Base-by-base conservation (phyloP, 2,888 invertebrate species). In the Yponomeuta sedellus region DNA sequence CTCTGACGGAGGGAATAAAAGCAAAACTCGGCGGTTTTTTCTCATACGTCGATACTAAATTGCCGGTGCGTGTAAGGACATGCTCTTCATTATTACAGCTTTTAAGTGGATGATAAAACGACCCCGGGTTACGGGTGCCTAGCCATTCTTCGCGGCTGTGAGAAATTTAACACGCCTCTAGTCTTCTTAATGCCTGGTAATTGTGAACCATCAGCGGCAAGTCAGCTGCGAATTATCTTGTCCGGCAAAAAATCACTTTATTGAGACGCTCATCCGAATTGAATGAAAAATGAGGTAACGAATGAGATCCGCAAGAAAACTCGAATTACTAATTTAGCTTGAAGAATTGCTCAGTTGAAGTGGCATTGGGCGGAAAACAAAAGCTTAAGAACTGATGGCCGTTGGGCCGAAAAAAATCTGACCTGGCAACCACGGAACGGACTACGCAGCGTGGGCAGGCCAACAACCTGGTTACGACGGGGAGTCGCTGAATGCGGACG, bases 141-240 rank as follows among this genome's bases (percentile, higher is more conserved):
- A 71, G 75, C 74, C n/a, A 77, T 83, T 84, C 81, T 80, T 77
- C 74, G 76, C 74, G 75, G 77, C 77, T 82, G 83, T 82, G 82
- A 81, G 84, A 85, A 85, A 85, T 85, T 86, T 83, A 82, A 83
- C 83, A 82, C 81, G 78, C 75, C 81, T 79, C 75, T 73, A 74
- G 78, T 77, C 74, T 73, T 80, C 83, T 82, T 86, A 86, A 86
- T 85, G 82, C 77, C 74, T 75, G 69, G 77, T 88, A 86, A 87
- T 88, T 69, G 68, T 66, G 19, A 66, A 79, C 77, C 76, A 77
- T 78, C 78, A 78, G 75, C 25, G 63, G 44, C 10, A 20, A 10
- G 40, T 19, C 63, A 25, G 10, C 63, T 19, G 63, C 44, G 63
- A 63, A 44, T 39, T 63, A 63, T 63, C 22, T 20, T 63, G 63